Evolutionary conservation across 2,888 invertebrate species (phyloP).

Genomic region (Phasia obesa): DNA sequence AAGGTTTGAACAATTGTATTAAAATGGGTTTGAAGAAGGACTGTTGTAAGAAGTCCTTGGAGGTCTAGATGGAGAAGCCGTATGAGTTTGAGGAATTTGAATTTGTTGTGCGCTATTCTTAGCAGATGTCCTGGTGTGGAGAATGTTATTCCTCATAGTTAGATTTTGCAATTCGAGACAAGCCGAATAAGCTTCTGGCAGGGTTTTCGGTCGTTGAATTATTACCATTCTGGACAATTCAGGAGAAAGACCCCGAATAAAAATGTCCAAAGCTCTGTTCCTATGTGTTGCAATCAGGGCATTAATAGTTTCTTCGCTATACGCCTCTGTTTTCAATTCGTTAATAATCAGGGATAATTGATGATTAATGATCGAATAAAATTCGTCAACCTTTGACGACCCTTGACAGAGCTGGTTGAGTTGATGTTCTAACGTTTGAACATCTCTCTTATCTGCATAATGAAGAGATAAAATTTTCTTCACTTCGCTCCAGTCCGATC

Average conservation of each 20-base stretch:
- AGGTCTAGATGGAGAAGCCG: too few relatives aligned
- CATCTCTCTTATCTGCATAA: constrained; percentile 71
- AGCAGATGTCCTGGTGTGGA: too few relatives aligned
- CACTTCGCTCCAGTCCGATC: constrained; percentile 62
- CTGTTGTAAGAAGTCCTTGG: too few relatives aligned
- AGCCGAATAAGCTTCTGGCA: background rate
- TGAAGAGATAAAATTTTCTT: constrained; percentile 68
- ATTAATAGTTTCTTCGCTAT: constrained; percentile 13
- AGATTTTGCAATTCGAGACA: constrained; percentile 1
- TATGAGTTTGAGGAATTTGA: too few relatives aligned
- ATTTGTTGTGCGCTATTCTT: too few relatives aligned
- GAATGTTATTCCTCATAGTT: too few relatives aligned
- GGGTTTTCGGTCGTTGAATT: constrained; percentile 3
- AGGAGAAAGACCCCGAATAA: constrained; percentile 49
- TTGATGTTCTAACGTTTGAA: too few relatives aligned
- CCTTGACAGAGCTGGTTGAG: constrained; percentile 33
- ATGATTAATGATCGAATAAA: constrained; percentile 67
- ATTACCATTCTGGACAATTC: constrained; percentile 49
- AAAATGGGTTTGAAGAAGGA: too few relatives aligned
- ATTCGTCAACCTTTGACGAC: constrained; percentile 34
- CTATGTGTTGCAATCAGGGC: background rate
- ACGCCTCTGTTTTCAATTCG: constrained; percentile 67
- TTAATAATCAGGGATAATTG: constrained; percentile 65
- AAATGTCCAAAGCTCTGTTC: constrained; percentile 47
- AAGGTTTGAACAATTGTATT: too few relatives aligned